Evolutionary conservation across 1,140 invertebrate genomes (phyloP).

Genomic region (Sogatella furcifera): DNA sequence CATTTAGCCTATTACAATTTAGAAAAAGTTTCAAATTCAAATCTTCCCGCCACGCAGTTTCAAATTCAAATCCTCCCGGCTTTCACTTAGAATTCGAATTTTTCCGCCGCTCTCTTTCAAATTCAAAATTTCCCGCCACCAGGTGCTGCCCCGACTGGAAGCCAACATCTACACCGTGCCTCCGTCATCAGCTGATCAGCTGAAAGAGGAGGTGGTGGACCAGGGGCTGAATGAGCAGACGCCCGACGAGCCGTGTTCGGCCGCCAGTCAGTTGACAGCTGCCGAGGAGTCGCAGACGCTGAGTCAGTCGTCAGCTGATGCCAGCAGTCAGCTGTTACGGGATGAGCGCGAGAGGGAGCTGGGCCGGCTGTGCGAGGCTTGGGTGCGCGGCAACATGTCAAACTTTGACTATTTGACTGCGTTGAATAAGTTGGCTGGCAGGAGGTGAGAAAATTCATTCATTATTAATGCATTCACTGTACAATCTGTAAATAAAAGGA

Average conservation of each 20-base stretch:
- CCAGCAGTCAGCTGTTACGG: no score
- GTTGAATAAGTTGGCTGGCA: slow-evolving; percentile 73
- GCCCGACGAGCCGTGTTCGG: not conserved
- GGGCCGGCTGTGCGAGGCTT: slow-evolving; percentile 36
- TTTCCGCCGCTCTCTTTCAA: no score
- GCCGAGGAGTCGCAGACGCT: not conserved
- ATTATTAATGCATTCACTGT: no score
- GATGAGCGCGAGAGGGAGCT: not conserved
- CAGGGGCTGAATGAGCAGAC: not conserved
- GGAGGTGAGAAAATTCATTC: slow-evolving; percentile 25
- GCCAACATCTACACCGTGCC: slow-evolving; percentile 18
- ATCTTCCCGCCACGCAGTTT: no score
- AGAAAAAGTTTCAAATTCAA: no score
- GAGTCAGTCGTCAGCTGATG: not conserved
- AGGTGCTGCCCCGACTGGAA: slow-evolving; percentile 17
- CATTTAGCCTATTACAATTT: no score
- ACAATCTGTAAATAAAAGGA: no score
- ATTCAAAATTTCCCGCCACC: not conserved
- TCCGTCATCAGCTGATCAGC: no score
- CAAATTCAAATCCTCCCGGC: no score
- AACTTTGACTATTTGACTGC: slow-evolving; percentile 90
- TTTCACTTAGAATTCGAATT: no score
- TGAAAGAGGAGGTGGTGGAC: no score
- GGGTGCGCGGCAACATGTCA: slow-evolving; percentile 72
- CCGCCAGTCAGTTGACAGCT: not conserved